Percentiles rank a stretch among this genome's conserved stretches.
These are phyloP conservation scores for Clanis bilineata DNA, from an alignment of 2,888 invertebrate genomes.

Conservation along the genomic window DNA sequence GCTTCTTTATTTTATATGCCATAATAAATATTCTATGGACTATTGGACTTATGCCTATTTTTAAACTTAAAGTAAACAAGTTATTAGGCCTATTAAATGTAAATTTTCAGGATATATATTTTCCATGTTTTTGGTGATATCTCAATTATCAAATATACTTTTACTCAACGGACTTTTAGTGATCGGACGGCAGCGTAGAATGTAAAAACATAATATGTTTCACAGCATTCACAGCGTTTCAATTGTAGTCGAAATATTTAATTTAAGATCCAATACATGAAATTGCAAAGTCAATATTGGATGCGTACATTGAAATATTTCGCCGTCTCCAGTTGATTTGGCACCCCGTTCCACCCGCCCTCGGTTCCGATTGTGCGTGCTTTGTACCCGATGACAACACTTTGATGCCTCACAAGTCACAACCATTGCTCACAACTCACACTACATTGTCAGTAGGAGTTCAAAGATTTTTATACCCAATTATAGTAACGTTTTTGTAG, in stretches of 20 bases:
- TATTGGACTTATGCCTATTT: too few species aligned
- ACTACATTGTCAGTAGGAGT: slow-evolving; percentile 46
- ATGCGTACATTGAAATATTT: slow-evolving; percentile 12
- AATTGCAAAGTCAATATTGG: neutral
- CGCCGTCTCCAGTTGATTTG: slow-evolving; percentile 38
- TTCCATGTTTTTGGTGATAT: too few species aligned
- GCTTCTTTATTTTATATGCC: too few species aligned
- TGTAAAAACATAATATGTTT: neutral
- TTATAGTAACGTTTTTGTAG: slow-evolving; percentile 11
- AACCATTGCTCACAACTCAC: too few species aligned
- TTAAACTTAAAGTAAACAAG: too few species aligned
- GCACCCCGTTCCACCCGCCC: slow-evolving; percentile 36
- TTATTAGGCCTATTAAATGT: too few species aligned
- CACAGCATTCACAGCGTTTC: too few species aligned
- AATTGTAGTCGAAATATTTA: neutral
- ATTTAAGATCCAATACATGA: neutral
- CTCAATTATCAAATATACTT: too few species aligned
- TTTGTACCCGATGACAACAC: slow-evolving; percentile 43
- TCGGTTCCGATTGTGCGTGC: slow-evolving; percentile 48
- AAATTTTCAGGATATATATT: too few species aligned
- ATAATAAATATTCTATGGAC: too few species aligned
- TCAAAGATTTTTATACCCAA: slow-evolving; percentile 39
- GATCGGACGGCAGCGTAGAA: too few species aligned
- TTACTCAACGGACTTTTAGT: too few species aligned
- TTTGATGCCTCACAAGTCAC: slow-evolving; percentile 60